Evolutionary conservation across 2,888 invertebrate species (phyloP), one percentile per base, ranked within the genome.

Genomic region (Drosophila longiperda): DNA sequence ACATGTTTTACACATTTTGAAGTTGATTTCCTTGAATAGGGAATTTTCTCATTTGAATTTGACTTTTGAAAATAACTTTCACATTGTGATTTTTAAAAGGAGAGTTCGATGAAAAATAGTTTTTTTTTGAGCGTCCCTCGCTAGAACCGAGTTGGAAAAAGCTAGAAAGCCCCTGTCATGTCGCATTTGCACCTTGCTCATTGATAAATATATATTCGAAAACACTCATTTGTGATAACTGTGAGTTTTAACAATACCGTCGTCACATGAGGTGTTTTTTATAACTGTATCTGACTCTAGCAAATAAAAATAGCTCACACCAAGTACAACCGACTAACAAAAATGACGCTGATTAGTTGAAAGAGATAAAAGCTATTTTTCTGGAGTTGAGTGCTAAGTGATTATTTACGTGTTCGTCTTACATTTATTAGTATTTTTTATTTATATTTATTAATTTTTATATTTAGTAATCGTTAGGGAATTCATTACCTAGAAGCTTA

Each of bases 121-220:
- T 12, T 6, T 34, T 1, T n/a, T 50, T 65, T 2, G 23, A 58
- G 0, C 52, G 11, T 7, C 63, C 74, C 74, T 76, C 79, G 79
- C 45, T 29, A 55, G 73, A 48, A 54, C 38, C 29, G 42, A 48
- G 23, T 33, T 52, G 26, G 29, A 53, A 42, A 29, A 38, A 17
- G 36, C 38, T 33, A 40, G 36, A 54, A 20, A 12, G 2, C 1
- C 50, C 11, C 0, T 33, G 15, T 20, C 38, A 29, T 38, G 55
- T 45, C 61, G 66, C 59, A 54, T 76, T 66, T 64, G 63, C 63
- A 67, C 67, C 68, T 73, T 74, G 52, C 61, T 60, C 45, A 61
- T 76, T 78, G 77, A 80, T 78, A 78, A 78, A 71, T 50, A 42
- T 17, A 59, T 50, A 59, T 53, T 58, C 26, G 49, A 58, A 78